Evolutionary conservation across 2,888 invertebrate genomes (phyloP).

Genomic region (Cryptophagus acutangulus): DNA sequence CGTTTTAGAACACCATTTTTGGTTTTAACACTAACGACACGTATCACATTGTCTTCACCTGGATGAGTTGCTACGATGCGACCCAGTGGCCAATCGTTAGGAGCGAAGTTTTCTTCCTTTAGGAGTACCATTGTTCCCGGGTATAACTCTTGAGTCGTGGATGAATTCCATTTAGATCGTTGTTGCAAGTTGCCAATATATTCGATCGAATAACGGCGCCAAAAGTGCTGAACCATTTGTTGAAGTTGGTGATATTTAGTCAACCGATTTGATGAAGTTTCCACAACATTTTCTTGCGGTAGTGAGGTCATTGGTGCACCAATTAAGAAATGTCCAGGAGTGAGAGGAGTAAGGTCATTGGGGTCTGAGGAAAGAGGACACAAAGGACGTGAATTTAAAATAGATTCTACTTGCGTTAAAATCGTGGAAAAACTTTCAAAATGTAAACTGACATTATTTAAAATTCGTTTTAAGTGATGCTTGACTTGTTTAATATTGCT

Average conservation of each 20-base stretch:
- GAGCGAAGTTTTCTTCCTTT: background rate
- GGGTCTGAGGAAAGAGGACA: background rate
- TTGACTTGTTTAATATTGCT: too few relatives aligned
- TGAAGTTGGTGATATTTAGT: background rate
- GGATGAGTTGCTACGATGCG: background rate
- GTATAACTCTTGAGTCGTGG: background rate
- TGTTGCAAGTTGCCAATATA: background rate
- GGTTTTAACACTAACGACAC: background rate
- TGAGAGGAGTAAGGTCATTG: background rate
- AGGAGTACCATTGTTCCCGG: background rate
- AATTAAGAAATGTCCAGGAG: background rate
- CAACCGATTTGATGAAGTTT: background rate
- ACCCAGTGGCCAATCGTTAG: background rate
- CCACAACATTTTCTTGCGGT: background rate
- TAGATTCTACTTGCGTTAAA: background rate
- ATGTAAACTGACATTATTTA: too few relatives aligned
- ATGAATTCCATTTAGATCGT: background rate
- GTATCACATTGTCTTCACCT: constrained; percentile 1
- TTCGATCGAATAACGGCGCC: background rate
- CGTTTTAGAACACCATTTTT: background rate
- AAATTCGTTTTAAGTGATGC: too few relatives aligned
- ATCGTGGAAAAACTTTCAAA: background rate
- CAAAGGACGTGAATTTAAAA: background rate
- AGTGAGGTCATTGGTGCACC: background rate
- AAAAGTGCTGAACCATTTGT: background rate